phyloP scores from a whole-genome alignment of 2,797 vertebrate genomes.

The Myotis pilosus region DNA sequence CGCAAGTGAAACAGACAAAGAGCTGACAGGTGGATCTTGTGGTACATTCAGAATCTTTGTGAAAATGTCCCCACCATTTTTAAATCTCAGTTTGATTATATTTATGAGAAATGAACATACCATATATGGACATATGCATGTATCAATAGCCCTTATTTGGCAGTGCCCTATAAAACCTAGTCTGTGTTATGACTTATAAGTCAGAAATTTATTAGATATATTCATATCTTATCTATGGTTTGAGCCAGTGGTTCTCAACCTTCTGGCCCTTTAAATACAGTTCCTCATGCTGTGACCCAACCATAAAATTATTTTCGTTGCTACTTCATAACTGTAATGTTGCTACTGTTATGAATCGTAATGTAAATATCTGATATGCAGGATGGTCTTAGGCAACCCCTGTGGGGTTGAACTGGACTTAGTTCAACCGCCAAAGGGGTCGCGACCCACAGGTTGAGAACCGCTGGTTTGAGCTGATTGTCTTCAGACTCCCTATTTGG shows the following conservation, averaged over 20 bases:
- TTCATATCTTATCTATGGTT: not conserved
- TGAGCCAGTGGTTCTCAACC: no score
- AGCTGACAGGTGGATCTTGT: not conserved
- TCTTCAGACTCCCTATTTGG: constrained; percentile 29
- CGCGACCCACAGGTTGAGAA: no score
- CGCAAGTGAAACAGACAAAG: not conserved
- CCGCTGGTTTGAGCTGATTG: not conserved
- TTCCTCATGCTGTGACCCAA: no score
- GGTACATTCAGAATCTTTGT: not conserved
- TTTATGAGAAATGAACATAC: not conserved
- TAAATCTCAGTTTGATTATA: not conserved
- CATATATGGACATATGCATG: not conserved
- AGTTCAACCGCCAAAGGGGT: no score
- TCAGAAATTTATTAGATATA: not conserved
- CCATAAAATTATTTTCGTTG: no score
- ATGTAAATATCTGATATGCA: no score
- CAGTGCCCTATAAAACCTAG: not conserved
- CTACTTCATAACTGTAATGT: no score
- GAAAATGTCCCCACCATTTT: not conserved
- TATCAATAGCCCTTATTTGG: not conserved
- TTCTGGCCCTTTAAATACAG: no score
- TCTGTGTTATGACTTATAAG: not conserved
- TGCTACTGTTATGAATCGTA: no score
- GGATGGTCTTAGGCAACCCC: no score
- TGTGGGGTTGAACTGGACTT: no score